Base-by-base conservation (phyloP, 2,888 invertebrate genomes). In the Lasioglossum lativentre region DNA sequence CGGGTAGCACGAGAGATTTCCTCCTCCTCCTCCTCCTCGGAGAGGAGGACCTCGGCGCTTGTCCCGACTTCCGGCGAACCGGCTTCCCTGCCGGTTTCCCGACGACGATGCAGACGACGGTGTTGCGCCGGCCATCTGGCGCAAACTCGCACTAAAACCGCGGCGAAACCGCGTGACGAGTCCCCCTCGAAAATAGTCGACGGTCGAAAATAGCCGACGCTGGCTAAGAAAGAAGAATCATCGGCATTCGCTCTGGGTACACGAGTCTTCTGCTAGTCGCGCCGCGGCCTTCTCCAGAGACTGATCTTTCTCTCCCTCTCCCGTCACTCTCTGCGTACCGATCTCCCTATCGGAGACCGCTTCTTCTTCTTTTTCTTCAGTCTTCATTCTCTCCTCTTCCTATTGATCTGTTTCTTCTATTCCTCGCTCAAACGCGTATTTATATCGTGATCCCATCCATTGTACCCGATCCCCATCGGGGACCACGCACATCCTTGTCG, bases 161-260 rank as follows among this genome's bases (percentile, higher is more conserved):
- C 90, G 90, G 91, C 91, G 90, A 93, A 94, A 94, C 93, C 91
- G 93, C 92, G 92, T 94, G 93, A 94, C 93, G 92, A 91, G 91
- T 91, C 90, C 91, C 93, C 91, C 91, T 92, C 93, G 93, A 93
- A 93, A 93, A 93, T 93, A 93, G 94, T 93, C 93, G 89, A 83
- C 92, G 91, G 93, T 93, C 93, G 86, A 93, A 94, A 95, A 95
- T 94, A 94, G 93, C 93, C 92, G 91, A 86, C 88, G 92, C 89
- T 91, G 90, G 88, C 92, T 91, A 93, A 93, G 89, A 91, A 92
- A 92, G 90, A 91, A 92, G 92, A 92, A 92, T 92, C 92, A 90
- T 89, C 87, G 90, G 90, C 82, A 92, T 92, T 89, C 82, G 88
- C 89, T 85, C 71, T 82, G 88, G 80, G 81, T 87, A 81, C 80